Conservation (phyloP, 2,888 invertebrate genomes). For the Apamea sordens region DNA sequence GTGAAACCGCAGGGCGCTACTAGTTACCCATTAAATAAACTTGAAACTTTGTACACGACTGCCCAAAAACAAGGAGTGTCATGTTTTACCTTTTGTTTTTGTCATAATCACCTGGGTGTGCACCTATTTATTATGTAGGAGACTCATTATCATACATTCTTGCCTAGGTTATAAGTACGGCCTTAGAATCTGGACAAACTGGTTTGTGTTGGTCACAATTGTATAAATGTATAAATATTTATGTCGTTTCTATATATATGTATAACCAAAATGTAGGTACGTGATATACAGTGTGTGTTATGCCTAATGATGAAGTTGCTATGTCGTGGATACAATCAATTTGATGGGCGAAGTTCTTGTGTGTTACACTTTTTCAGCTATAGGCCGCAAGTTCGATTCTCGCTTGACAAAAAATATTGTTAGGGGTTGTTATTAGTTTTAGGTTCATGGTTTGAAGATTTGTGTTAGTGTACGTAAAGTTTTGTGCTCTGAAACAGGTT, state of each 20-base stretch:
- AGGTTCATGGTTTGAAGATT: not conserved
- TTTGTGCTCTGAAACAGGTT: not conserved
- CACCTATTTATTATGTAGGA: not conserved
- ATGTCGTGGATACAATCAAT: not conserved
- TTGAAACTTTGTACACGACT: not conserved
- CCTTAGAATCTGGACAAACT: slow-evolving; percentile 52
- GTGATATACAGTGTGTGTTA: not conserved
- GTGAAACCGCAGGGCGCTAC: too few relatives aligned
- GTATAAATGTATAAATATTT: slow-evolving; percentile 26
- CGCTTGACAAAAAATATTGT: not conserved
- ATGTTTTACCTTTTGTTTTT: not conserved
- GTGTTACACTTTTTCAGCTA: not conserved
- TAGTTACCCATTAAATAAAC: too few relatives aligned
- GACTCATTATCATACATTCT: slow-evolving; percentile 52
- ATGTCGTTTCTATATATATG: not conserved
- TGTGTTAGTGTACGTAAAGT: too few relatives aligned
- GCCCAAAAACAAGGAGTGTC: not conserved
- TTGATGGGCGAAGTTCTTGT: not conserved
- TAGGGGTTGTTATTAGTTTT: too few relatives aligned
- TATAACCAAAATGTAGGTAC: not conserved
- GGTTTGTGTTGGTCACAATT: slow-evolving; percentile 30
- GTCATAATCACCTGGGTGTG: slow-evolving; percentile 14
- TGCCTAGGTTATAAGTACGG: slow-evolving; percentile 54
- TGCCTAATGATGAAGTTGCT: not conserved
- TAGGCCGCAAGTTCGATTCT: not conserved